Conservation (phyloP, 2,113 vertebrate genomes). For the Crotophaga sulcirostris region DNA sequence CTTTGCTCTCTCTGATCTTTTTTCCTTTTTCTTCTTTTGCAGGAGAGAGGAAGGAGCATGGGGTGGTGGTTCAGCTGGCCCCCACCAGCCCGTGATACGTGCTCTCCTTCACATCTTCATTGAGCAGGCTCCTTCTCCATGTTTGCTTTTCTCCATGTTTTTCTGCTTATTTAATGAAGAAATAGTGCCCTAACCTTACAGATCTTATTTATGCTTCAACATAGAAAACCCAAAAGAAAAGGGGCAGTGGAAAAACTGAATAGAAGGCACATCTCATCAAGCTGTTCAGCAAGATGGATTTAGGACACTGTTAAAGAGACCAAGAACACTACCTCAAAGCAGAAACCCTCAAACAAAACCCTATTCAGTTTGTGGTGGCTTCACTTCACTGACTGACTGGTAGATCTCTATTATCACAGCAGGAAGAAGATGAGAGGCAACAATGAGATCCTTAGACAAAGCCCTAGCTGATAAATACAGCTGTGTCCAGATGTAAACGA, state of each 20-base stretch:
- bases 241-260: neutral
- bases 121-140: neutral
- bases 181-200: neutral
- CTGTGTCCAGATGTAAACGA: neutral
- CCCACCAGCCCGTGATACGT: neutral
- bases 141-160: neutral
- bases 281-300: neutral
- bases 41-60: fast-evolving
- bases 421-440: neutral
- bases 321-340: neutral
- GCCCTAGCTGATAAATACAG: neutral
- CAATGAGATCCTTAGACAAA: neutral
- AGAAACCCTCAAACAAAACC: neutral
- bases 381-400: neutral
- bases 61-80: neutral
- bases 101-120: neutral
- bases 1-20: neutral
- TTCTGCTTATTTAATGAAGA: neutral
- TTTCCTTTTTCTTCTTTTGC: neutral
- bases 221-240: neutral
- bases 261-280: neutral
- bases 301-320: neutral
- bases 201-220: neutral
- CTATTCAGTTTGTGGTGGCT: neutral
- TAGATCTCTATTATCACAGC: neutral